Conservation (phyloP, 2,888 invertebrate genomes). For the Heliothis peltigera region DNA sequence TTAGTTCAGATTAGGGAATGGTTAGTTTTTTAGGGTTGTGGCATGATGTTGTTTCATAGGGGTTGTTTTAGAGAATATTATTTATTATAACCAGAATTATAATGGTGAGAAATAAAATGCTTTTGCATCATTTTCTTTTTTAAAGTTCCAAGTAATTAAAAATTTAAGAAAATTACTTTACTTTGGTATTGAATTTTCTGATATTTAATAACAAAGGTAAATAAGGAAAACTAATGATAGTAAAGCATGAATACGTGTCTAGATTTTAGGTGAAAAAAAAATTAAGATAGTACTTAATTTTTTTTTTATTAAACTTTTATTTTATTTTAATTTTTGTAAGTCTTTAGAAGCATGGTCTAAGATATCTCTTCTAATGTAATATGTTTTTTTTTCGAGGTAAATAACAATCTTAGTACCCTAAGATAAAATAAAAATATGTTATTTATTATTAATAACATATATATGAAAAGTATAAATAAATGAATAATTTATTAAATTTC, state of each 20-base stretch:
- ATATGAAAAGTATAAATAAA: no score
- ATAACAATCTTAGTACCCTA: no score
- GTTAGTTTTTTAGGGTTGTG: conserved; percentile 10
- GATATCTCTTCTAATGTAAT: no score
- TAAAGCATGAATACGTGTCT: conserved; percentile 25
- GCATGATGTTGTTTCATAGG: background rate
- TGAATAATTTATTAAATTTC: no score
- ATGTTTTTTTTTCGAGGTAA: no score
- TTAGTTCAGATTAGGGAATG: conserved; percentile 17
- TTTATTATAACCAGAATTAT: background rate
- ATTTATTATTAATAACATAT: no score
- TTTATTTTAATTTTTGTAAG: background rate
- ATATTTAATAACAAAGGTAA: background rate
- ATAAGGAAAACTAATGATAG: background rate
- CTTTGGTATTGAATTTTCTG: no score
- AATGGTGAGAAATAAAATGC: background rate
- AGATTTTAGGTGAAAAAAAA: background rate
- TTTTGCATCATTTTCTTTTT: background rate
- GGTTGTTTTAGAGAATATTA: background rate
- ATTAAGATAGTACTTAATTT: background rate
- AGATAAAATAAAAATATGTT: no score
- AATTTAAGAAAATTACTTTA: no score
- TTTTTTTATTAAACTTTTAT: background rate
- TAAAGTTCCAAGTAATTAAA: no score
- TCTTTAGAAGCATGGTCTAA: no score